Evolutionary conservation across 2,113 vertebrate genomes (phyloP), one percentile per base, ranked within the genome.

Genomic region (Trogon surrucura): DNA sequence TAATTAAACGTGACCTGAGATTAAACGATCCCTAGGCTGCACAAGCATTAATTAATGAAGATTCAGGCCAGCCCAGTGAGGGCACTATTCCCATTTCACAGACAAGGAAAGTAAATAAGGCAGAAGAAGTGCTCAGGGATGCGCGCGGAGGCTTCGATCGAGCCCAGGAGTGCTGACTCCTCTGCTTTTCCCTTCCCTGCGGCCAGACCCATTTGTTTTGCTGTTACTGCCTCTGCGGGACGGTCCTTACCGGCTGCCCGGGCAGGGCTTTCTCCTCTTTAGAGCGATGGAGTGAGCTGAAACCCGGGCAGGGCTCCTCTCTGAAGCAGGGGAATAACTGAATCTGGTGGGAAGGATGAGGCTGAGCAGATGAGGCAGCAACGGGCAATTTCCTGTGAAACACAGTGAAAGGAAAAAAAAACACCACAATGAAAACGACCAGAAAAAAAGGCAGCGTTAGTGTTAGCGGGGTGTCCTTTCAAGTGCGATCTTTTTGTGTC

Each of bases 91-190:
- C 90, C 45, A 1, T 22, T 74, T 15, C 5, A 11, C 73, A 58
- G 54, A 16, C 8, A 29, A 50, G 65, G 66, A 19, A 29, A 36
- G 62, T 11, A 16, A 53, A 25, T 5, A 4, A 38, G 61, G 53
- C 26, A 45, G 80, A 22, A 44, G 1, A 27, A 66, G 38, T 15
- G 71, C 87, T 36, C 72, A 30, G 80, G 8, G 71, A 3, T 27
- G 44, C 48, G 23, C 77, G 3, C 16, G 15, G 23, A 56, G 50
- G 50, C 6, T 17, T 20, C 53, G 9, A 6, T 11, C 2, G 11
- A 91, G 74, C 65, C 71, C 77, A 30, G 65, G 30, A 57, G 58
- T 69, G 80, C 92, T 93, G 74, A 44, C 72, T 86, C 58, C 44
- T 44, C 82, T 41, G 72, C n/a, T 88, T 54, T 61, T 26, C 62